These are phyloP conservation scores for Cinara cedri DNA, from an alignment of 2,888 invertebrate genomes.

Conservation along the genomic window DNA sequence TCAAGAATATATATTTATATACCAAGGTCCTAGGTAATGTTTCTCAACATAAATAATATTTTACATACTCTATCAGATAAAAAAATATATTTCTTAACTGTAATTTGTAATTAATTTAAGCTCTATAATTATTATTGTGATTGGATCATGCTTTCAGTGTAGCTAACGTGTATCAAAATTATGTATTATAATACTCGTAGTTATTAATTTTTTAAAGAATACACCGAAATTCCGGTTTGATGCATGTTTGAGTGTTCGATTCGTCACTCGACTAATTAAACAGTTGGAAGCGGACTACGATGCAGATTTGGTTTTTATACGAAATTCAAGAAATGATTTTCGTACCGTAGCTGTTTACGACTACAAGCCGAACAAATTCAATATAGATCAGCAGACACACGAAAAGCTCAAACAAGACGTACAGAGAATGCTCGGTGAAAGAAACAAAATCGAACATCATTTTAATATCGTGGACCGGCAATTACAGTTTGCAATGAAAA, in stretches of 20 bases:
- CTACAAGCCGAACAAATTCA: background rate
- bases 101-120: too few species aligned
- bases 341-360: background rate
- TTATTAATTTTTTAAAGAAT: background rate
- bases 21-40: too few species aligned
- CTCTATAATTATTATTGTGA: too few species aligned
- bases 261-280: background rate
- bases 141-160: too few species aligned
- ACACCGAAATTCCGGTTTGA: background rate
- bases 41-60: too few species aligned
- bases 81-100: too few species aligned
- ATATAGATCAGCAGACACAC: background rate
- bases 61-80: too few species aligned
- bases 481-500: background rate
- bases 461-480: slow-evolving; percentile 23
- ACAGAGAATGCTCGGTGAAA: background rate
- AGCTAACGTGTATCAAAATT: too few species aligned
- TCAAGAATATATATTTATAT: too few species aligned
- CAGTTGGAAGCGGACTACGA: background rate
- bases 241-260: background rate
- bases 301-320: background rate
- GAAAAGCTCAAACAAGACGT: slow-evolving; percentile 8
- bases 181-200: background rate
- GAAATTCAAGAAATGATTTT: background rate
- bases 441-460: slow-evolving; percentile 29